These are phyloP conservation scores for Dromius quadrimaculatus DNA, from an alignment of 2,888 invertebrate genomes.

Conservation along the genomic window DNA sequence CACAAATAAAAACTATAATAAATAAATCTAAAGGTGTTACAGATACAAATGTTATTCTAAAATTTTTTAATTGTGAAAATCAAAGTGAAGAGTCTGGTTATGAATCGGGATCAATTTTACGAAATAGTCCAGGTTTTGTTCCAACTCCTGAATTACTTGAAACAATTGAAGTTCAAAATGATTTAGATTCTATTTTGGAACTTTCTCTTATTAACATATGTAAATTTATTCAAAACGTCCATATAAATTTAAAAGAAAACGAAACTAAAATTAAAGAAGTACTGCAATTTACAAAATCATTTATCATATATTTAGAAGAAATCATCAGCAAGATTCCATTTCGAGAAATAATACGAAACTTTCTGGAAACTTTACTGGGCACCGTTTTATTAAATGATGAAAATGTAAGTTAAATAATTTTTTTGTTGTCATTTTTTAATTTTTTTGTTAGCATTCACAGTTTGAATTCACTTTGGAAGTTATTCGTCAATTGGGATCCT, in stretches of 20 bases:
- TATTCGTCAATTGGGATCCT: background rate
- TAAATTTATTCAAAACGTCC: slow-evolving; percentile 14
- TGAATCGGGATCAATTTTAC: slow-evolving; percentile 24
- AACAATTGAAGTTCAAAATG: slow-evolving; percentile 14
- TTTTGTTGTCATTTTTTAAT: slow-evolving; percentile 25
- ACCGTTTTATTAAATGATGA: background rate
- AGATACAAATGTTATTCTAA: slow-evolving; percentile 30
- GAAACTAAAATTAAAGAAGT: slow-evolving; percentile 1
- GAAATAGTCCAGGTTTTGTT: background rate
- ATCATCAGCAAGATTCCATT: slow-evolving; percentile 31
- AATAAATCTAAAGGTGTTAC: background rate
- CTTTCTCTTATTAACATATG: slow-evolving; percentile 1
- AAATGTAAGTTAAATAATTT: slow-evolving; percentile 20
- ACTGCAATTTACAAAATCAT: slow-evolving; percentile 19
- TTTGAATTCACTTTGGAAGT: slow-evolving; percentile 5
- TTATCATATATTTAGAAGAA: slow-evolving; percentile 15
- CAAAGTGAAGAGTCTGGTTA: slow-evolving; percentile 26
- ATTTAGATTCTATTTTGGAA: slow-evolving; percentile 21
- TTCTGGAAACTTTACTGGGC: background rate
- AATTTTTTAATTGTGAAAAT: slow-evolving; percentile 9
- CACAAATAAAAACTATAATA: background rate
- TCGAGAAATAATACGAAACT: slow-evolving; percentile 15
- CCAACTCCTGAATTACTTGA: slow-evolving; percentile 4
- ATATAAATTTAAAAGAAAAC: background rate
- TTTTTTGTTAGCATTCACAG: background rate